phyloP scores from a whole-genome alignment of 2,797 vertebrate species.

The Buceros bicornis region DNA sequence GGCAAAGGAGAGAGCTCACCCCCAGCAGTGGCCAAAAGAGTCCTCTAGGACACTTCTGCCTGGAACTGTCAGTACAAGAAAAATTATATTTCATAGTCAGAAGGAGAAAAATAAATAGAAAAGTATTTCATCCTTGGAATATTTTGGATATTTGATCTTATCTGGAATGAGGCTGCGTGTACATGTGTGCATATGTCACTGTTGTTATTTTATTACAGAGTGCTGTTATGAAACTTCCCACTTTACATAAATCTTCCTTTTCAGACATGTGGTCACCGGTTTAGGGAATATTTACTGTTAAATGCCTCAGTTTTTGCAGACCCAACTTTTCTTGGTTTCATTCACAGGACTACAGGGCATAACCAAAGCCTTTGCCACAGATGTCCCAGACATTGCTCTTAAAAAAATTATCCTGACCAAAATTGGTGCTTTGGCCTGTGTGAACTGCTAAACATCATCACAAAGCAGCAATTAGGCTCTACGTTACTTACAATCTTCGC shows the following conservation, averaged over 20 bases:
- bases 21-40: neutral
- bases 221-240: constrained; percentile 41
- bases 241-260: constrained; percentile 42
- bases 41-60: neutral
- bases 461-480: constrained; percentile 60
- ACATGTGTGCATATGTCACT: neutral
- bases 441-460: constrained; percentile 66
- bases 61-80: neutral
- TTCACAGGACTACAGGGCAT: constrained; percentile 77
- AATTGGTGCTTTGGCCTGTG: constrained; percentile 69
- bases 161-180: neutral
- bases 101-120: constrained; percentile 34
- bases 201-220: constrained; percentile 15
- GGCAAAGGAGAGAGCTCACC: neutral
- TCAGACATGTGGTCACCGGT: constrained; percentile 73
- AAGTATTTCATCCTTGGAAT: neutral
- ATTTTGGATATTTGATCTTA: constrained; percentile 9
- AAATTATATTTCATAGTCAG: neutral
- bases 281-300: constrained; percentile 68
- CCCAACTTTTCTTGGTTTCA: constrained; percentile 69
- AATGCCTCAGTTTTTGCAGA: constrained; percentile 72
- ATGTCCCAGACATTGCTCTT: constrained; percentile 83
- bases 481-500: constrained; percentile 41
- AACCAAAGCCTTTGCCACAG: constrained; percentile 83
- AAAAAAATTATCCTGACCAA: constrained; percentile 76